Conservation (phyloP, 2,113 vertebrate genomes). For the Gymnobelideus leadbeateri region DNA sequence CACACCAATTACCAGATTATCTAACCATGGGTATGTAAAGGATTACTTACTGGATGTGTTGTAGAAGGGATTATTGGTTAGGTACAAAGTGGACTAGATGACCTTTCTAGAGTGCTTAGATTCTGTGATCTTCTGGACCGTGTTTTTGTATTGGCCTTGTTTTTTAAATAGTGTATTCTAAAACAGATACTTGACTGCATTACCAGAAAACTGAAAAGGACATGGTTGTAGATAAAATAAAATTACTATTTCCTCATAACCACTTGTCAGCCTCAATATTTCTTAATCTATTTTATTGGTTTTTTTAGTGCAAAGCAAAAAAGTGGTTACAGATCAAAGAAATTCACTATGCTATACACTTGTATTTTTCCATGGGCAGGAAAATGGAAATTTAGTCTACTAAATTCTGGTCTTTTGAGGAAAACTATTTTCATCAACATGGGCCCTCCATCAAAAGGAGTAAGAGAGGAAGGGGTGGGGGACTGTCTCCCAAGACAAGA, state of each 20-base stretch:
- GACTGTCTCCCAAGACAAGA: neutral
- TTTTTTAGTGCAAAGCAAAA: constrained; percentile 17
- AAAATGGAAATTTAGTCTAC: constrained; percentile 36
- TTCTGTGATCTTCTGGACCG: neutral
- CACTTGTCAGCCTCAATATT: constrained; percentile 37
- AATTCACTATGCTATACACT: neutral
- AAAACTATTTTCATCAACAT: neutral
- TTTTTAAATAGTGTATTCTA: neutral
- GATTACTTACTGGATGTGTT: neutral
- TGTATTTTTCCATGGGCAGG: neutral
- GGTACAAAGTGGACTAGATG: neutral
- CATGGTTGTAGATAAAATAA: constrained; percentile 47
- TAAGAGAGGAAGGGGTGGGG: neutral
- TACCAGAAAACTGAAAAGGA: constrained; percentile 36
- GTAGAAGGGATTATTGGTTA: neutral
- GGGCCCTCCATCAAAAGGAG: neutral
- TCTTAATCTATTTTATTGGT: constrained; percentile 29
- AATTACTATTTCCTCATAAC: constrained; percentile 36
- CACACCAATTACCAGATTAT: neutral
- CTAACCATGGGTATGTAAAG: neutral
- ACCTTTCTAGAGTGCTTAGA: neutral
- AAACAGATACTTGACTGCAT: neutral
- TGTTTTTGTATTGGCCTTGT: neutral
- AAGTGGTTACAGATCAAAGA: constrained; percentile 38
- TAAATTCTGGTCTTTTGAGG: constrained; percentile 15